Evolutionary conservation across 2,888 invertebrate genomes (phyloP), one percentile per base, ranked within the genome.

Genomic region (Epinotia brunnichana): DNA sequence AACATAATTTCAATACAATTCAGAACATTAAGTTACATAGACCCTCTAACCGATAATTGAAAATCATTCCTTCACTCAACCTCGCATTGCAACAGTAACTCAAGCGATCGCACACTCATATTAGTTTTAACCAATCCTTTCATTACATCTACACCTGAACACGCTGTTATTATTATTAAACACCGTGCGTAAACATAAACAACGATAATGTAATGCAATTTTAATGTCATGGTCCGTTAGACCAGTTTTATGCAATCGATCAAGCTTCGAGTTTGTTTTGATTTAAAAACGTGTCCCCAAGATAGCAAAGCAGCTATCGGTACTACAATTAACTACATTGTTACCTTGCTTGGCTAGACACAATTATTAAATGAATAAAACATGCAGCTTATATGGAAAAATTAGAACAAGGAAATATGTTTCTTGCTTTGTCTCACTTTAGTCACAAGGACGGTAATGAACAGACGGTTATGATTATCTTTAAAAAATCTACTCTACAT

Each of bases 181-280:
- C 51, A 68, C 19, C 44, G 39, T 62, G 48, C 62, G 59, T 60
- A 61, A 54, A 74, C 73, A 79, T 80, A 59, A 79, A 76, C 77
- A 78, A 81, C 81, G 78, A 79, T 79, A 79, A 80, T 79, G 75
- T 73, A 69, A 74, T 70, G 74, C 53, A 76, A 75, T 78, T 77
- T 75, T 85, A 86, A 87, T 86, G 85, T 85, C 86, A 87, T 59
- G 86, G 83, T 78, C 81, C 75, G 71, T 76, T 76, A 80, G 81
- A 83, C 80, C 77, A 72, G 74, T 74, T 77, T 76, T 74, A 77
- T 68, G 75, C 77, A 75, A 82, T 82, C 76, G 79, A 80, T 81
- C 80, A 56, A 39, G 63, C 61, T 69, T 41, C 24, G 3, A 62
- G 51, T 73, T 68, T 73, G 53, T 69, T 73, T 62, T 69, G 66